A percentile compares a stretch with the other conserved stretches of the same genome.
phyloP scores from a whole-genome alignment of 2,113 vertebrate genomes.

The Notothenia rossii region DNA sequence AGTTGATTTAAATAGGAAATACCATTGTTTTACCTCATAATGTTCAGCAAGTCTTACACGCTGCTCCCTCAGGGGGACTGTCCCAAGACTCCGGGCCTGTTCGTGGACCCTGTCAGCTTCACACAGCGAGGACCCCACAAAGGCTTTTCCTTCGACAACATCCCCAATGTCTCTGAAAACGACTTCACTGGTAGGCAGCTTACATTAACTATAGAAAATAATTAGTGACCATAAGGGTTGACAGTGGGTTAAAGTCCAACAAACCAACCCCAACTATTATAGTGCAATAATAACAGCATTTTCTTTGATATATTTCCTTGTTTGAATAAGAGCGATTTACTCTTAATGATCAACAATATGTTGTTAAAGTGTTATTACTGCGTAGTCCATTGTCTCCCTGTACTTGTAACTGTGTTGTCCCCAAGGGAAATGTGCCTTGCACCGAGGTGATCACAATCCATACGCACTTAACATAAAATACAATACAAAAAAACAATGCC shows the following conservation, averaged over 20 bases:
- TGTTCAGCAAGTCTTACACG: constrained; percentile 84
- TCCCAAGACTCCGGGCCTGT: constrained; percentile 81
- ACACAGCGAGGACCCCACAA: constrained; percentile 53
- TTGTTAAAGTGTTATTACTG: not conserved
- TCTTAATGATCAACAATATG: not conserved
- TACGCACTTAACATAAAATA: not conserved
- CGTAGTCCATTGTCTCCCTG: not conserved
- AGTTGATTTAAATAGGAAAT: not conserved
- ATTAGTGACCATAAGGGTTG: not conserved
- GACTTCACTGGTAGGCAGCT: constrained; percentile 76
- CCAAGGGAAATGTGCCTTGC: not conserved
- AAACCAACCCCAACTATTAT: not conserved
- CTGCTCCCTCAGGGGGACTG: constrained; percentile 84
- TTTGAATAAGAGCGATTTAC: not conserved
- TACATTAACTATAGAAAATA: not conserved
- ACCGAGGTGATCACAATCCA: not conserved
- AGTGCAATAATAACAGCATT: not conserved
- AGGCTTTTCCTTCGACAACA: constrained; percentile 83
- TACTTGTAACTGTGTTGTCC: not conserved
- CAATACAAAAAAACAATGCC: not conserved
- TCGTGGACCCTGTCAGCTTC: constrained; percentile 70
- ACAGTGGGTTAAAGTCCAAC: not conserved
- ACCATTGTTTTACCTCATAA: constrained; percentile 29
- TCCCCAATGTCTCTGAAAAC: constrained; percentile 77
- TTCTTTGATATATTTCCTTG: not conserved